Percentiles rank a stretch among this genome's conserved stretches.
phyloP scores from a whole-genome alignment of 2,888 invertebrate species.

The Ennomos erosarius region DNA sequence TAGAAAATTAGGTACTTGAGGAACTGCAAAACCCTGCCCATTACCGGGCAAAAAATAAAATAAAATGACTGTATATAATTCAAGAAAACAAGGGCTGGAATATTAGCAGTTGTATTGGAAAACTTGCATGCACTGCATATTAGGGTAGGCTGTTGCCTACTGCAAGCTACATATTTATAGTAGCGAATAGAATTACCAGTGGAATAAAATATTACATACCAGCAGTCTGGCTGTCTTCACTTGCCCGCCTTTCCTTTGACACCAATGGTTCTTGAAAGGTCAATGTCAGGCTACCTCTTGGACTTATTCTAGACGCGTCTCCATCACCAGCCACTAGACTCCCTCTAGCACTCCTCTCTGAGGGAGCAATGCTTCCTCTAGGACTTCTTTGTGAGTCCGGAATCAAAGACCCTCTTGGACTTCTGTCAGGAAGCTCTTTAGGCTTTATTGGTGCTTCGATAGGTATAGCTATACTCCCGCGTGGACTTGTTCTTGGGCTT shows the following conservation, averaged over 20 bases:
- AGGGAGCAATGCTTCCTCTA: slow-evolving; percentile 86
- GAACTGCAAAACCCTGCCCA: too few relatives aligned
- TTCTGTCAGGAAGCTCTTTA: slow-evolving; percentile 73
- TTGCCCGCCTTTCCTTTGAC: slow-evolving; percentile 83
- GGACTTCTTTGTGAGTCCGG: slow-evolving; percentile 86
- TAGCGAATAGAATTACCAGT: too few relatives aligned
- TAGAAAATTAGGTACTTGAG: too few relatives aligned
- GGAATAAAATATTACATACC: slow-evolving; percentile 58
- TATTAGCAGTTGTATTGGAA: too few relatives aligned
- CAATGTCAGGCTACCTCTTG: slow-evolving; percentile 85
- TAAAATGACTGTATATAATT: too few relatives aligned
- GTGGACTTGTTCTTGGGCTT: slow-evolving; percentile 84
- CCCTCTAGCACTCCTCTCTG: slow-evolving; percentile 76
- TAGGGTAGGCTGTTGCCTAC: too few relatives aligned
- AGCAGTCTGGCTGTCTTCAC: slow-evolving; percentile 84
- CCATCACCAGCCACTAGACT: slow-evolving; percentile 70
- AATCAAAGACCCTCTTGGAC: slow-evolving; percentile 86
- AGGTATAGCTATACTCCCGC: slow-evolving; percentile 79
- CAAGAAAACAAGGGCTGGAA: too few relatives aligned
- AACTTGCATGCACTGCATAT: too few relatives aligned
- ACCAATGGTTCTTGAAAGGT: slow-evolving; percentile 87
- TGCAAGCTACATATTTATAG: too few relatives aligned
- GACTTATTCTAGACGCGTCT: slow-evolving; percentile 77
- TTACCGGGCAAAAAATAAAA: too few relatives aligned
- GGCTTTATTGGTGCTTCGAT: slow-evolving; percentile 73